Conservation (phyloP, 2,888 invertebrate species). For the Phlogophora meticulosa region DNA sequence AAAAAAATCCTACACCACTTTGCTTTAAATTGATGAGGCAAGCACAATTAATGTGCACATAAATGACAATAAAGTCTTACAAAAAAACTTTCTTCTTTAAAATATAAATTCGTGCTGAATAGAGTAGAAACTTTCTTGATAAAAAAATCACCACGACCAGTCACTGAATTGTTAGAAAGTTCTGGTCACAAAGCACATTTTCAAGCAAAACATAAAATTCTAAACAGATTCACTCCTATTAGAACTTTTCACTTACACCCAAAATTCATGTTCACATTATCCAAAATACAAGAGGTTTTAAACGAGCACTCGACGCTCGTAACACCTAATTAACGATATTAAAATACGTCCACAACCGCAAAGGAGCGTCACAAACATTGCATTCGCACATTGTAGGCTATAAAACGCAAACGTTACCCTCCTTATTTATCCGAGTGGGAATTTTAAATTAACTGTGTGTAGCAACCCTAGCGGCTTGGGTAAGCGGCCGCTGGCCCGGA, state of each 20-base stretch:
- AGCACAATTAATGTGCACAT: too few species aligned
- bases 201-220: conserved; percentile 39
- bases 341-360: conserved; percentile 88
- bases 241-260: conserved; percentile 42
- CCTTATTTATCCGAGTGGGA: conserved; percentile 90
- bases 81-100: too few species aligned
- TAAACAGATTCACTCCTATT: conserved; percentile 65
- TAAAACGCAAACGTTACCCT: conserved; percentile 91
- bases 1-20: too few species aligned
- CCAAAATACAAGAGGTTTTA: conserved; percentile 70
- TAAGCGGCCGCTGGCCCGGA: conserved; percentile 76
- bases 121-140: neutral
- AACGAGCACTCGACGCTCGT: conserved; percentile 77
- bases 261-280: conserved; percentile 72
- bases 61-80: too few species aligned
- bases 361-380: conserved; percentile 86
- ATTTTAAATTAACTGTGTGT: conserved; percentile 91
- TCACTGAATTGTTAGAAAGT: neutral
- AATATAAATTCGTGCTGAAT: too few species aligned
- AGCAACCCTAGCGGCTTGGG: conserved; percentile 79
- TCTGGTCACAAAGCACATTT: neutral
- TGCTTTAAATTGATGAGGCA: too few species aligned
- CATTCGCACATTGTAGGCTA: conserved; percentile 89
- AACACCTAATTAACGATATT: conserved; percentile 91
- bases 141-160: neutral